Percentiles rank a stretch among this genome's conserved stretches.
phyloP scores from a whole-genome alignment of 2,797 vertebrate genomes.

The Lithobates pipiens region DNA sequence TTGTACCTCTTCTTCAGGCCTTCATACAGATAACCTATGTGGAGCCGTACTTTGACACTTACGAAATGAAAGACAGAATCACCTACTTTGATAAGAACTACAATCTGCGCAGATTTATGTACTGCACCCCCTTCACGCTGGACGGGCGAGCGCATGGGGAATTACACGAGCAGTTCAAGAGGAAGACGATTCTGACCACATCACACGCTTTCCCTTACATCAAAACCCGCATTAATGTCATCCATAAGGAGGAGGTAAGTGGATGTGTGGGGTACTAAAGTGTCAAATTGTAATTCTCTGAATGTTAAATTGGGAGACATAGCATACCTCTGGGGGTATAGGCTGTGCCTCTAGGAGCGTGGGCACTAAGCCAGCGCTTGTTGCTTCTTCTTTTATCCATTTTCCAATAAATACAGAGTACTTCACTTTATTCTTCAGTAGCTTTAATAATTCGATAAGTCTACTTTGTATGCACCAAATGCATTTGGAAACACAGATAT shows the following conservation, averaged over 20 bases:
- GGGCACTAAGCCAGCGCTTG: too few species aligned
- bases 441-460: too few species aligned
- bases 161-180: constrained; percentile 95
- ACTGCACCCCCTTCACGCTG: constrained; percentile 97
- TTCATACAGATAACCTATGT: constrained; percentile 97
- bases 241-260: constrained; percentile 95
- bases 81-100: constrained; percentile 99
- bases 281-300: too few species aligned
- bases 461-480: too few species aligned
- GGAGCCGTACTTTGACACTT: constrained; percentile 97
- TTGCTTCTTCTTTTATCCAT: too few species aligned
- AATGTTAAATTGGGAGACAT: too few species aligned
- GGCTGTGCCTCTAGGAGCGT: background rate
- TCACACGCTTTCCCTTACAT: constrained; percentile 98
- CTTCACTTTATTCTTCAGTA: too few species aligned
- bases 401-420: too few species aligned
- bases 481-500: too few species aligned
- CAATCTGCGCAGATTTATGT: constrained; percentile 95
- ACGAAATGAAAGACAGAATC: constrained; percentile 98
- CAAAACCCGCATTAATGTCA: constrained; percentile 97
- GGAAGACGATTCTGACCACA: constrained; percentile 96
- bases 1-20: constrained; percentile 76
- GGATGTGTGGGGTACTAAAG: background rate
- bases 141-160: constrained; percentile 96
- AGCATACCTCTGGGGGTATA: too few species aligned